Conservation (phyloP, 1,140 invertebrate species). For the Gonioctena quinquepunctata region DNA sequence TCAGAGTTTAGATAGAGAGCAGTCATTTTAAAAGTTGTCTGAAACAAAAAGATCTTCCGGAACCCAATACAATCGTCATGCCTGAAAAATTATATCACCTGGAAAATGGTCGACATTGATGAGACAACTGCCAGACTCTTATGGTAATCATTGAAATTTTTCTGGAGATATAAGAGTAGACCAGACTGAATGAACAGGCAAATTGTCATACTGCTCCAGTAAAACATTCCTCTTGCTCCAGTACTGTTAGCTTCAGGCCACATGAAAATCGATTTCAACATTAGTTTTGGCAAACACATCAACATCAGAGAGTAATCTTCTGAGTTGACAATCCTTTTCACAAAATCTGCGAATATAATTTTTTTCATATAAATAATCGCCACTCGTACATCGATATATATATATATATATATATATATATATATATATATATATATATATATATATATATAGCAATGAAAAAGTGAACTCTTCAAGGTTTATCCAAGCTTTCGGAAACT, state of each 20-base stretch:
- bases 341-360: background rate
- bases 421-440: too few relatives aligned
- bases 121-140: constrained; percentile 9
- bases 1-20: background rate
- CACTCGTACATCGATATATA: too few relatives aligned
- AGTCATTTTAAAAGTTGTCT: background rate
- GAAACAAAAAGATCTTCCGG: background rate
- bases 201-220: background rate
- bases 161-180: constrained; percentile 1
- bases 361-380: background rate
- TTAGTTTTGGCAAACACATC: background rate
- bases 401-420: too few relatives aligned
- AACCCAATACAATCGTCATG: background rate
- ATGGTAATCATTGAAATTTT: background rate
- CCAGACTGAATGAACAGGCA: constrained; percentile 12
- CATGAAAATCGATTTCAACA: constrained; percentile 9
- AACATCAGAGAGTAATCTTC: background rate
- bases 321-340: background rate
- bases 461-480: too few relatives aligned
- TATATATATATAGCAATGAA: too few relatives aligned
- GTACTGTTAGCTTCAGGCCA: constrained; percentile 12
- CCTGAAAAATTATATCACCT: background rate
- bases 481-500: too few relatives aligned
- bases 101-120: constrained; percentile 15
- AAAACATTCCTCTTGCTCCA: background rate